Evolutionary conservation across 2,797 vertebrate genomes (phyloP), one percentile per base, ranked within the genome.

Genomic region (Pantherophis alleghaniensis): DNA sequence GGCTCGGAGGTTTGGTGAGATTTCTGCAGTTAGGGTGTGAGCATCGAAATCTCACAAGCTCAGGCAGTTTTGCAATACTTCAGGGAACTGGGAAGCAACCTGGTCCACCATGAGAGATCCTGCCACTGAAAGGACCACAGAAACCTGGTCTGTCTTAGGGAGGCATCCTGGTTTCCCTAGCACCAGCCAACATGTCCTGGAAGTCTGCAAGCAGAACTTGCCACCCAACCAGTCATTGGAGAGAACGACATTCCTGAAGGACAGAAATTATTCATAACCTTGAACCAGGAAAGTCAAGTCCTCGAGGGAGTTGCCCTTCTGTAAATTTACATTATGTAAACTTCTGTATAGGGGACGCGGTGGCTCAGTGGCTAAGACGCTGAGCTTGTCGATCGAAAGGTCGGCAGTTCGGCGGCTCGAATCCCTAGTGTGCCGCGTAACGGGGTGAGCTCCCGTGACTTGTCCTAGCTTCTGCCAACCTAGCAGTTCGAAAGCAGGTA

Each of bases 391-490:
- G 51, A 53, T 53, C 9, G 3, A 53, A 53, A 53, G 7, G 51
- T 53, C 51, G 51, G 51, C 7, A 53, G 51, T 2, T 53, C 51
- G 9, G 7, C 51, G 9, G 51, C 10, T 53, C 9, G 1, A 53
- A 53, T 9, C 51, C 9, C 51, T 10, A 2, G 7, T 0, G 7
- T 0, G 7, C 51, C 1, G 51, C 51, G 9, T 53, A 53, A 53
- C 1, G 51, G 51, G 9, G 51, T 53, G 51, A 53, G 51, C 51
- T 53, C 51, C 51, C 51, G 3, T 53, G 7, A 53, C 51, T 53
- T 10, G 1, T 53, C 51, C 51, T 9, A 53, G 51, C 51, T 53
- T 53, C 51, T 53, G 51, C 51, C 51, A 53, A 53, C 51, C 51
- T 53, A 53, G 51, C 51, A 53, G 51, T 53, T 10, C 51, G 51